Evolutionary conservation across 2,888 invertebrate genomes (phyloP).

Genomic region (Ramazzottius varieornatus): DNA sequence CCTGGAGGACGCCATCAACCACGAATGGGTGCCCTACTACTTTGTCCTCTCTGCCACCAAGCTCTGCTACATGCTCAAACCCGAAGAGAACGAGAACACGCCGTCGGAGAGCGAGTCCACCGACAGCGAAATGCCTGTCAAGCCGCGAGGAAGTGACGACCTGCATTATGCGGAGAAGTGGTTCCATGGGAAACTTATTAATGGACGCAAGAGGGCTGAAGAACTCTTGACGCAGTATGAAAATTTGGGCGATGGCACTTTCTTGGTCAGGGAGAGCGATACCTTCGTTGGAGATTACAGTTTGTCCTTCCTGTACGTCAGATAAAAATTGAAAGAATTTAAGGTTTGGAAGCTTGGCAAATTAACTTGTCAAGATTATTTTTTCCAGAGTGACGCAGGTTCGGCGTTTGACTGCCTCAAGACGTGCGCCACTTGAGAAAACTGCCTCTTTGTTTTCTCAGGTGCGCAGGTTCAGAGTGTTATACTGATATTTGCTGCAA

Average conservation of each 20-base stretch:
- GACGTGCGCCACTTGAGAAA: too few species aligned
- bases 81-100: slow-evolving; percentile 9
- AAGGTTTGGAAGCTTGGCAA: neutral
- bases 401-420: too few species aligned
- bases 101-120: neutral
- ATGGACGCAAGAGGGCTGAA: slow-evolving; percentile 46
- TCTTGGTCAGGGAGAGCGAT: slow-evolving; percentile 64
- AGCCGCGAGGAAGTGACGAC: slow-evolving; percentile 32
- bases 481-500: too few species aligned
- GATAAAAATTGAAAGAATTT: neutral
- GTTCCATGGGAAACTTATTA: slow-evolving; percentile 55
- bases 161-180: slow-evolving; percentile 70
- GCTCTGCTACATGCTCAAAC: slow-evolving; percentile 20
- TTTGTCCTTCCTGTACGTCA: slow-evolving; percentile 52
- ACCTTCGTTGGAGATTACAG: slow-evolving; percentile 89
- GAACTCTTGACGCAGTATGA: slow-evolving; percentile 43
- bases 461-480: too few species aligned
- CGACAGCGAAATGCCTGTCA: neutral
- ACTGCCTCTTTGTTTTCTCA: too few species aligned
- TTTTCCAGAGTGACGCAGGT: too few species aligned
- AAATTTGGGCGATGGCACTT: slow-evolving; percentile 64
- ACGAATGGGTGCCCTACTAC: slow-evolving; percentile 21
- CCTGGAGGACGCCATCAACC: slow-evolving; percentile 19
- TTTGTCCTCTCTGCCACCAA: slow-evolving; percentile 19
- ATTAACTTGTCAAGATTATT: too few species aligned